Percentiles rank a stretch among this genome's conserved stretches.
phyloP scores from a whole-genome alignment of 1,140 invertebrate genomes.

The Polypedilum vanderplanki region DNA sequence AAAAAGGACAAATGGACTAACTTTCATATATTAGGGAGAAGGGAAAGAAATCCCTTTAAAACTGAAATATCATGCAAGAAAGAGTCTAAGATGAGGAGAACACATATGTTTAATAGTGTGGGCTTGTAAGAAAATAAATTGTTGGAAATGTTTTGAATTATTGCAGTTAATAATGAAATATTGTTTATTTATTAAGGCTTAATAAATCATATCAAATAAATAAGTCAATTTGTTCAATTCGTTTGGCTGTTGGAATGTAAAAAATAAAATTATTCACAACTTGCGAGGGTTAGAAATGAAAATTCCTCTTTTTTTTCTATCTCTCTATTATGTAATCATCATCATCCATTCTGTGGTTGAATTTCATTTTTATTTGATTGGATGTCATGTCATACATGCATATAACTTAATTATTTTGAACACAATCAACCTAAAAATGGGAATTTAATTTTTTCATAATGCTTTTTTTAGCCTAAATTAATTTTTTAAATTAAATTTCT shows the following conservation, averaged over 20 bases:
- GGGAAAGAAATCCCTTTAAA: not conserved
- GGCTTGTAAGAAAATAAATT: conserved; percentile 2
- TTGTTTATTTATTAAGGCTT: conserved; percentile 28
- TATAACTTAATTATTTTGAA: not conserved
- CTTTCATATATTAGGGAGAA: not conserved
- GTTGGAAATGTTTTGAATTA: conserved; percentile 22
- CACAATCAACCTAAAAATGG: not conserved
- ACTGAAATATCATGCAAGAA: conserved; percentile 9
- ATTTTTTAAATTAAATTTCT: too few species aligned
- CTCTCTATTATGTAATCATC: not conserved
- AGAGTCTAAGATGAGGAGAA: not conserved
- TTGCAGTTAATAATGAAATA: conserved; percentile 28
- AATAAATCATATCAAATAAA: conserved; percentile 29
- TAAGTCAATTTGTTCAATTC: conserved; percentile 26
- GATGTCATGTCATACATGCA: not conserved
- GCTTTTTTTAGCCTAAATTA: not conserved
- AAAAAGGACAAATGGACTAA: not conserved
- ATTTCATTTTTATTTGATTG: not conserved
- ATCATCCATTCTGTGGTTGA: conserved; percentile 1
- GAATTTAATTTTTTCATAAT: conserved; percentile 5
- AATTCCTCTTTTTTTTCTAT: not conserved
- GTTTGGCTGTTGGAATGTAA: conserved; percentile 9
- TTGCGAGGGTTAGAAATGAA: not conserved
- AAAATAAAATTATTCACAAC: not conserved
- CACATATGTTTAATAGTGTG: not conserved